Conservation (phyloP, 2,797 vertebrate species). For the Lophius americanus region DNA sequence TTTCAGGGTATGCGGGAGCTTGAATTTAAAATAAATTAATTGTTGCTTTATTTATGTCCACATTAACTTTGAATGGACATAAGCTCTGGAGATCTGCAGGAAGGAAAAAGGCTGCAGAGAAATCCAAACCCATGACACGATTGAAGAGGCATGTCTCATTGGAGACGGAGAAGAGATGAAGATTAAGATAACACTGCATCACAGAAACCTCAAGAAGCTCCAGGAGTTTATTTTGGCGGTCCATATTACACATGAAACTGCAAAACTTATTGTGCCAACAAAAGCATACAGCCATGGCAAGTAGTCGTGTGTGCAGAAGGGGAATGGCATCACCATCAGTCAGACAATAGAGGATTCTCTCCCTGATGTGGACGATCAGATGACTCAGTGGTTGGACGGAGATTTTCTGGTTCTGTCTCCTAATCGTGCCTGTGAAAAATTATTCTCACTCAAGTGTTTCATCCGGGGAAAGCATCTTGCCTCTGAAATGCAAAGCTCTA, state of each 20-base stretch:
- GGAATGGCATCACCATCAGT: slow-evolving; percentile 26
- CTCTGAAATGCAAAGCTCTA: slow-evolving; percentile 15
- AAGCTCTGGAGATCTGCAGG: too few relatives aligned
- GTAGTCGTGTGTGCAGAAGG: slow-evolving; percentile 6
- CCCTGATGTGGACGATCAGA: slow-evolving; percentile 32
- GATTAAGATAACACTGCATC: neutral
- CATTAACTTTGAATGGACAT: too few relatives aligned
- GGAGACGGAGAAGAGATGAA: too few relatives aligned
- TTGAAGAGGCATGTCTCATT: neutral
- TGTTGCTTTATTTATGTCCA: too few relatives aligned
- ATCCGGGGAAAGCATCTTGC: slow-evolving; percentile 17
- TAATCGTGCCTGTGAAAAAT: slow-evolving; percentile 12
- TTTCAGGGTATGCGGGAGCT: too few relatives aligned
- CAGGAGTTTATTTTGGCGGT: neutral
- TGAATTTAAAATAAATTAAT: too few relatives aligned
- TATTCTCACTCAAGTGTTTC: slow-evolving; percentile 12
- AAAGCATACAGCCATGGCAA: slow-evolving; percentile 9
- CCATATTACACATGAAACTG: neutral
- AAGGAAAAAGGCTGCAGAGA: too few relatives aligned
- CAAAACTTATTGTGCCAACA: slow-evolving; percentile 16
- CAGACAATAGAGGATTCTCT: slow-evolving; percentile 44
- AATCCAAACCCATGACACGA: neutral
- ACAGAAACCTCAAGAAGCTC: neutral
- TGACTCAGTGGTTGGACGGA: slow-evolving; percentile 26
- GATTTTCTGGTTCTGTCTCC: slow-evolving; percentile 38